Percentiles rank a stretch among this genome's conserved stretches.
Conservation (phyloP, 2,888 invertebrate species). For the Troides oblongomaculatus region DNA sequence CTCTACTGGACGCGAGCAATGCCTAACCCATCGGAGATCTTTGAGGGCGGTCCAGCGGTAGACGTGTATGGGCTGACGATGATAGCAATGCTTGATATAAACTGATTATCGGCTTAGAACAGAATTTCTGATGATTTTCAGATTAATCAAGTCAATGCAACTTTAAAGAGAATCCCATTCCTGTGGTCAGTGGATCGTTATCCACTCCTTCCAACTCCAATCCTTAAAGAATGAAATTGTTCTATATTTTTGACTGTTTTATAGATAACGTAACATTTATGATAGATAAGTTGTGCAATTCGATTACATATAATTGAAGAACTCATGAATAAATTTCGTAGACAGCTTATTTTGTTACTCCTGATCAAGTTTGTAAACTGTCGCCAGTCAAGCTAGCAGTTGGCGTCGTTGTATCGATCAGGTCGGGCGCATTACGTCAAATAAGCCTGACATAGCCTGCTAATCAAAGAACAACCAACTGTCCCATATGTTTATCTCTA, state of each 20-base stretch:
- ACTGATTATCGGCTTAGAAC: neutral
- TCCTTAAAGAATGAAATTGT: neutral
- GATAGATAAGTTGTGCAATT: neutral
- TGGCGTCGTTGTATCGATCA: conserved; percentile 71
- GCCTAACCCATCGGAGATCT: no score
- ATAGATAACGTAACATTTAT: neutral
- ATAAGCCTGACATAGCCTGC: conserved; percentile 43
- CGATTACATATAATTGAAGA: neutral
- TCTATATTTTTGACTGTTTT: neutral
- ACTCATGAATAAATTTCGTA: neutral
- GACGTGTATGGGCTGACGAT: no score
- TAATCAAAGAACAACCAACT: conserved; percentile 43
- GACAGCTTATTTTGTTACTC: conserved; percentile 25
- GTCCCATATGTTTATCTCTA: conserved; percentile 33
- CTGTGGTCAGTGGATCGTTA: no score
- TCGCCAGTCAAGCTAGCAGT: conserved; percentile 56
- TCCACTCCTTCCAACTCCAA: no score
- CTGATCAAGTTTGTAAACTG: conserved; percentile 45
- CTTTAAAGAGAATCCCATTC: no score
- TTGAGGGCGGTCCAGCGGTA: no score
- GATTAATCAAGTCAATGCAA: no score
- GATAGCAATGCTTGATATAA: neutral
- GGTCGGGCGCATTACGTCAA: conserved; percentile 49
- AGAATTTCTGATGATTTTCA: neutral
- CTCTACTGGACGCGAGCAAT: no score